Percentiles rank a stretch among this genome's conserved stretches.
Conservation (phyloP, 2,113 vertebrate genomes). For the Embiotoca jacksoni region DNA sequence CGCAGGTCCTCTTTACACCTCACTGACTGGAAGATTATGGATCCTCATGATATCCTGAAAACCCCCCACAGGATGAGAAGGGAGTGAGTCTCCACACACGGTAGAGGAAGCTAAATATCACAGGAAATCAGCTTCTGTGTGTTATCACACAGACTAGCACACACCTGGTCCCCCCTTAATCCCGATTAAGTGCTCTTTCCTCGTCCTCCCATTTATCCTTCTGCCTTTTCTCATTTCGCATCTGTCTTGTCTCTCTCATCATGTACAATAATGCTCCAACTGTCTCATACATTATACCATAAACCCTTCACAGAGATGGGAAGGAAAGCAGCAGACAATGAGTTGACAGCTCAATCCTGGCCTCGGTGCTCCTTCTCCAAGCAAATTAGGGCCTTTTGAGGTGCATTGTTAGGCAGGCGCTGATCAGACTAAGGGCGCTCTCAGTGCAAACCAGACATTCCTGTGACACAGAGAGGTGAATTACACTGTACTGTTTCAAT, state of each 20-base stretch:
- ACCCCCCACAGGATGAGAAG: neutral
- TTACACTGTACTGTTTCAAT: neutral
- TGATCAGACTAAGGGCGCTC: neutral
- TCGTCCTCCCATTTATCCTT: neutral
- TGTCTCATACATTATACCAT: neutral
- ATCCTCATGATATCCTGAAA: constrained; percentile 28
- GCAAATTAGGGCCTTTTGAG: constrained; percentile 20
- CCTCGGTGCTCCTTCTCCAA: constrained; percentile 3
- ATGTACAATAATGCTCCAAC: neutral
- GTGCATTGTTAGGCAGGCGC: neutral
- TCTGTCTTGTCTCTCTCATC: neutral
- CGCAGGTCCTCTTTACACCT: constrained; percentile 23
- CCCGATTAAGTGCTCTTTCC: constrained; percentile 15
- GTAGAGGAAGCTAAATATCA: neutral
- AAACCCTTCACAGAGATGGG: neutral
- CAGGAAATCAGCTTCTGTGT: constrained; percentile 12
- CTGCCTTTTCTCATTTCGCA: constrained; percentile 14
- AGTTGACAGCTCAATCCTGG: constrained; percentile 13
- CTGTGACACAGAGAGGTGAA: constrained; percentile 9
- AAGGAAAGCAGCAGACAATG: neutral
- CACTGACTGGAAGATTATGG: constrained; percentile 21
- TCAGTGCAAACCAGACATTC: neutral
- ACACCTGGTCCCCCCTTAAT: constrained; percentile 2
- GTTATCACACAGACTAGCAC: constrained; percentile 19
- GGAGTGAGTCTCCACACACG: neutral